Evolutionary conservation across 2,113 vertebrate genomes (phyloP), one percentile per base, ranked within the genome.

Genomic region (human): DNA sequence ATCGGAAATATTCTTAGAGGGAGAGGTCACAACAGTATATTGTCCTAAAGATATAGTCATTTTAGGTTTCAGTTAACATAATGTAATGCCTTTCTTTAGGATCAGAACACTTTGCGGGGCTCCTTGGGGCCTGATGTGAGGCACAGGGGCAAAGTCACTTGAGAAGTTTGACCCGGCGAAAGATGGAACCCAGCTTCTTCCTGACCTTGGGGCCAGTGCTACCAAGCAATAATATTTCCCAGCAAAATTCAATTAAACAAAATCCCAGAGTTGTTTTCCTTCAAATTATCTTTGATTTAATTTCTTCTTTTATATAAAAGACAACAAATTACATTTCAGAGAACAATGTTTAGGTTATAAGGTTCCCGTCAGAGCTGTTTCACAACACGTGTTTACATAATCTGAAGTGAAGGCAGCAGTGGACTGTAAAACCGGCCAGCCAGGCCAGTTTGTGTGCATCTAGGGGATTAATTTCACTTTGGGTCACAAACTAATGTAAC

Each of bases 271-370:
- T 73, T 93, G 5, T 81, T 25, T 82, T 97, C 75, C 96, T 93
- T 85, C n/a, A 97, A 75, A 79, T 96, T 50, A 96, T 97, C 97
- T 94, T 57, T 84, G 59, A 93, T 68, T 98, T 97, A 94, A 73
- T 86, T 98, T 96, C 84, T 97, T 92, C 83, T 90, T 66, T 92
- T 23, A 35, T 50, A 97, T 73, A 98, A 95, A 96, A 95, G n/a
- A 92, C 91, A 97, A 95, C 68, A 97, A 96, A 91, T 94, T 57
- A 92, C 64, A 95, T 97, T 94, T 97, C 89, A 91, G 80, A 97
- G 96, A 93, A 97, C 8, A 89, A 1, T 43, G 80, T 35, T 3
- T 96, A 2, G 52, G 45, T 95, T 89, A 86, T 43, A 59, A 68
- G 66, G 78, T 90, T 97, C 86, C 97, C 22, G 0, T 79, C 79